Percentiles rank a stretch among this genome's conserved stretches.
phyloP scores from a whole-genome alignment of 2,113 vertebrate genomes.

The Toxotes jaculatrix region DNA sequence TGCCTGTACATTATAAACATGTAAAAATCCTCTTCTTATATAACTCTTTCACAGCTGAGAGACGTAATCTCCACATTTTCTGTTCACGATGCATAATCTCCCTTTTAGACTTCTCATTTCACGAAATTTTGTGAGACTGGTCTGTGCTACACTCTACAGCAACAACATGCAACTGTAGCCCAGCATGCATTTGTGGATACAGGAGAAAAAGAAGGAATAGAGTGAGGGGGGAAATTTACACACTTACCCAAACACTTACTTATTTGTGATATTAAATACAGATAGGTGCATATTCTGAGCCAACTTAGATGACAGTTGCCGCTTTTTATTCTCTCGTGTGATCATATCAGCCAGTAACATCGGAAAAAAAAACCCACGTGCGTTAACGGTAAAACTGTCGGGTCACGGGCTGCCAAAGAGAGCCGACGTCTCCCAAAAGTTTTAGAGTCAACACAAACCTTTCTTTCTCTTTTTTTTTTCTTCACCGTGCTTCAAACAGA shows the following conservation, averaged over 20 bases:
- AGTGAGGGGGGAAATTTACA: constrained; percentile 49
- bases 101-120: constrained; percentile 29
- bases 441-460: constrained; percentile 80
- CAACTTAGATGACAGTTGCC: constrained; percentile 99
- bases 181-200: constrained; percentile 61
- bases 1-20: not conserved
- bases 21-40: not conserved
- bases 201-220: constrained; percentile 57
- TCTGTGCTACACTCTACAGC: constrained; percentile 18
- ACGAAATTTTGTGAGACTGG: constrained; percentile 30
- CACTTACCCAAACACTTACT: constrained; percentile 94
- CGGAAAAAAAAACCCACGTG: constrained; percentile 67
- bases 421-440: constrained; percentile 69
- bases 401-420: constrained; percentile 27
- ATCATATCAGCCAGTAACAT: constrained; percentile 99
- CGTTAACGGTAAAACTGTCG: constrained; percentile 83
- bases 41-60: constrained; percentile 1
- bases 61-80: not conserved
- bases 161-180: constrained; percentile 64
- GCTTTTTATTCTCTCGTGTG: constrained; percentile 88
- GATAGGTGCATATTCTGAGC: constrained; percentile 99
- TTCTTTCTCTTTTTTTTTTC: constrained; percentile 68
- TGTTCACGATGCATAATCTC: not conserved
- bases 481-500: constrained; percentile 91
- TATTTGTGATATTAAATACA: constrained; percentile 85